A percentile compares a stretch with the other conserved stretches of the same genome.
Evolutionary conservation across 2,888 invertebrate species (phyloP).

Genomic region (Lordiphosa andalusiaca): DNA sequence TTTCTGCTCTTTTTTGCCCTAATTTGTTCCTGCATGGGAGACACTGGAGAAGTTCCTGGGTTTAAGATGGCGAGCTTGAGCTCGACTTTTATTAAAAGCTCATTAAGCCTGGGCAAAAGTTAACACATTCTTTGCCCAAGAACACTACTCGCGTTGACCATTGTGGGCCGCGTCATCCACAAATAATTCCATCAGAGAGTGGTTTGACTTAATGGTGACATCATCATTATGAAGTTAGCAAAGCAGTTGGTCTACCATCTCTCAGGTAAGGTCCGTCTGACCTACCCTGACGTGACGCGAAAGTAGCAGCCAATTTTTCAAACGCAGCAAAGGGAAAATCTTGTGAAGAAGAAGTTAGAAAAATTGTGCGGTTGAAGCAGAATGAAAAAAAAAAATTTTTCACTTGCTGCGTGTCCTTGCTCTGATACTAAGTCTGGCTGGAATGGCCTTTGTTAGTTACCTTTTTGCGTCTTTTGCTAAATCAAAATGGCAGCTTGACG

Average conservation of each 20-base stretch:
- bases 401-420: constrained; percentile 39
- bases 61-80: constrained; percentile 23
- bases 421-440: constrained; percentile 10
- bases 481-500: constrained; percentile 68
- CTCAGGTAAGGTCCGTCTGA: constrained; percentile 39
- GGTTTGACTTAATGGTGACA: constrained; percentile 54
- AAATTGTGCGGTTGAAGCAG: constrained; percentile 74
- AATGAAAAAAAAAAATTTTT: constrained; percentile 31
- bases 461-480: constrained; percentile 69
- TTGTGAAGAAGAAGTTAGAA: constrained; percentile 54
- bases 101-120: constrained; percentile 64
- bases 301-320: constrained; percentile 71
- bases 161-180: constrained; percentile 47
- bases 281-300: constrained; percentile 34
- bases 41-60: constrained; percentile 1
- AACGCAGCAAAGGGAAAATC: constrained; percentile 42
- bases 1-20: constrained; percentile 34
- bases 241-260: constrained; percentile 33
- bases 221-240: constrained; percentile 61
- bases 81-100: constrained; percentile 75
- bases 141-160: constrained; percentile 34
- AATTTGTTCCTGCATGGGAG: neutral
- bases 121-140: constrained; percentile 19
- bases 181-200: constrained; percentile 58
- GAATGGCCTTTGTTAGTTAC: constrained; percentile 68